phyloP scores from a whole-genome alignment of 1,140 invertebrate species.

The Brachionus manjavacas region DNA sequence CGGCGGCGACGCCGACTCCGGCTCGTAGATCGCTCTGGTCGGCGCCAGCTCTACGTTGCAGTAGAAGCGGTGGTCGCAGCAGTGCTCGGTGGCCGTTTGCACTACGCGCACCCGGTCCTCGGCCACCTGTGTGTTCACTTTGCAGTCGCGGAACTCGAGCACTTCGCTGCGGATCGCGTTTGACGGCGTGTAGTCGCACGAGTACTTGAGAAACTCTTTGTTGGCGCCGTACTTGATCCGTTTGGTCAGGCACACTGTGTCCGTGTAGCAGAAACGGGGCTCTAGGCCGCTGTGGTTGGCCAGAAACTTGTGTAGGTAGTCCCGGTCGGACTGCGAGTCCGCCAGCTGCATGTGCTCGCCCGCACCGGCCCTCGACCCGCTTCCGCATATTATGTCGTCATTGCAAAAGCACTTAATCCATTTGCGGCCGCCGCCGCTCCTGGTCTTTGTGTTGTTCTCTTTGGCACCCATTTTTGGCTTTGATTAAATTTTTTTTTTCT shows the following conservation, averaged over 20 bases:
- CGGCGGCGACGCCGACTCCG: background rate
- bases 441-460: no score
- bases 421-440: background rate
- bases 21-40: background rate
- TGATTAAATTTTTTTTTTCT: no score
- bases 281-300: background rate
- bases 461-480: background rate
- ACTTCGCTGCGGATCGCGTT: background rate
- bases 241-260: constrained; percentile 26
- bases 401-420: constrained; percentile 23
- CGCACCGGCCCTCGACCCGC: background rate
- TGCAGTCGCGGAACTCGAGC: constrained; percentile 27
- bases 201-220: background rate
- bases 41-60: constrained; percentile 21
- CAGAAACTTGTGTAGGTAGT: background rate
- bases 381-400: background rate
- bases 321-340: background rate
- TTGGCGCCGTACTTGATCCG: background rate
- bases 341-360: no score
- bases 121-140: background rate
- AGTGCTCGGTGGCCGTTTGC: background rate
- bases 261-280: background rate
- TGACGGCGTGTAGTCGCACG: background rate
- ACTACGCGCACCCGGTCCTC: background rate
- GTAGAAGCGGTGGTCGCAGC: background rate